Percentiles rank a stretch among this genome's conserved stretches.
These are phyloP conservation scores for Naso thynnoides DNA, from an alignment of 2,797 vertebrate species.

Conservation along the genomic window DNA sequence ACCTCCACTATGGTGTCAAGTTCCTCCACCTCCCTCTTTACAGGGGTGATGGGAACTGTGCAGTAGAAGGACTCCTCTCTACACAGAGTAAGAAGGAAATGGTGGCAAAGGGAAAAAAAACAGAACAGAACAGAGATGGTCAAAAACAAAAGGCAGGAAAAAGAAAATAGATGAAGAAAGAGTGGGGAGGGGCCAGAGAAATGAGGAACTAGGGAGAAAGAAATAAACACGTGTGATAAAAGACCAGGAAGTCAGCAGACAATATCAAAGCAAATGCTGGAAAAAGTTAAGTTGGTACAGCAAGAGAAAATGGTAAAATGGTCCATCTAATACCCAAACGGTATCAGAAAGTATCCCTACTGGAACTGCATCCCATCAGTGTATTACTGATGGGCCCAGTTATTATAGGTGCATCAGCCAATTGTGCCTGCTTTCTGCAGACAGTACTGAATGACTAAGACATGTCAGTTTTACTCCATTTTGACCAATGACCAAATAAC, in stretches of 20 bases:
- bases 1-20: constrained; percentile 92
- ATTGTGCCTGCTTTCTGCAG: background rate
- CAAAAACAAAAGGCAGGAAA: constrained; percentile 71
- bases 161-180: constrained; percentile 64
- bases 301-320: constrained; percentile 42
- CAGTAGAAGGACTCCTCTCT: constrained; percentile 95
- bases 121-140: constrained; percentile 67
- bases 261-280: constrained; percentile 55
- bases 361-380: constrained; percentile 1
- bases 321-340: constrained; percentile 39
- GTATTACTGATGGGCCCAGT: background rate
- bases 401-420: constrained; percentile 4
- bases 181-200: constrained; percentile 57
- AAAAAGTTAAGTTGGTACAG: constrained; percentile 54
- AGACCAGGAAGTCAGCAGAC: constrained; percentile 59
- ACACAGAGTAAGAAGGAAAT: constrained; percentile 74
- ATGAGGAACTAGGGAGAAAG: constrained; percentile 69
- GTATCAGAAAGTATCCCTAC: constrained; percentile 40
- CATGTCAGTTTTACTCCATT: constrained; percentile 11
- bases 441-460: constrained; percentile 15
- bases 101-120: constrained; percentile 67
- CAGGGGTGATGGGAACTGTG: constrained; percentile 94
- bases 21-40: constrained; percentile 91
- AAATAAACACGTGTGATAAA: constrained; percentile 61
- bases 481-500: background rate